Percentiles rank a stretch among this genome's conserved stretches.
Evolutionary conservation across 2,113 vertebrate species (phyloP).

Genomic region (Lepidothrix coronata): DNA sequence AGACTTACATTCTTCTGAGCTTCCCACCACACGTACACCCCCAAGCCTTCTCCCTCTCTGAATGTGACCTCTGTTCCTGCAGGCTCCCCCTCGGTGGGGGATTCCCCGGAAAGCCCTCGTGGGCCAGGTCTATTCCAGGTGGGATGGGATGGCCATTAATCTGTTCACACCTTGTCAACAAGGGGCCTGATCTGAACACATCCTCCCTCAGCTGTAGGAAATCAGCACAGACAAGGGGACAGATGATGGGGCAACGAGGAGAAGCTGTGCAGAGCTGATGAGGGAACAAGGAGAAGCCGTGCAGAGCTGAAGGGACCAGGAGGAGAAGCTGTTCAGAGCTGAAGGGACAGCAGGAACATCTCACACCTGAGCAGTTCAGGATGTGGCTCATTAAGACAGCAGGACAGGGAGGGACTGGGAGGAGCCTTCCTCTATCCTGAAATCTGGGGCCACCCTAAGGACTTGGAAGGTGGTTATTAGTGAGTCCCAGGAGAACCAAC

Average conservation of each 20-base stretch:
- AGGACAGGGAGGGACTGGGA: neutral
- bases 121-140: neutral
- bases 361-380: neutral
- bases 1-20: conserved; percentile 43
- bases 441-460: neutral
- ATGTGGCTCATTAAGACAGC: neutral
- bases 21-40: neutral
- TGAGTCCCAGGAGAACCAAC: neutral
- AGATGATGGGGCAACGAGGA: neutral
- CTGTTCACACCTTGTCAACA: conserved; percentile 58
- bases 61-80: conserved; percentile 20
- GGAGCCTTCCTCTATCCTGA: neutral
- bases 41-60: neutral
- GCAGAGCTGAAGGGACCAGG: neutral
- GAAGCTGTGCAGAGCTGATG: neutral
- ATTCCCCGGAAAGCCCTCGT: neutral
- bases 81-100: neutral
- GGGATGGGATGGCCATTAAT: conserved; percentile 32
- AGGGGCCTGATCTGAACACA: neutral
- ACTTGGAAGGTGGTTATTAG: neutral
- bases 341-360: neutral
- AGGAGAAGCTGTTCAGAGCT: neutral
- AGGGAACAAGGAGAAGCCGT: neutral
- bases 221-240: neutral
- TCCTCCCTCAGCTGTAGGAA: conserved; percentile 16